Evolutionary conservation across 2,888 invertebrate genomes (phyloP), one percentile per base, ranked within the genome.

Genomic region (Therioaphis trifolii): DNA sequence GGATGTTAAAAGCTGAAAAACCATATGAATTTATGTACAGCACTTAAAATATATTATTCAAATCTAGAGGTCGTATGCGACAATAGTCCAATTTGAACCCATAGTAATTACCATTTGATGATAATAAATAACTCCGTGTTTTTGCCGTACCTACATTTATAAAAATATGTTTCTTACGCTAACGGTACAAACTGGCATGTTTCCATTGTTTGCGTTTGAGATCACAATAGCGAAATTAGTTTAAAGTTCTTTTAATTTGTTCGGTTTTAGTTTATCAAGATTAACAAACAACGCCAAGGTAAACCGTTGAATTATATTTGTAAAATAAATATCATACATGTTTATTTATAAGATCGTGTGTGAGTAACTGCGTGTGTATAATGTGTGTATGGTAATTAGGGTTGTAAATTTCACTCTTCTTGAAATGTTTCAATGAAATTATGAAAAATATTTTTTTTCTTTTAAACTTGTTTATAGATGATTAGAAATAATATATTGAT

Each of bases 31-130:
- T n/a, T n/a, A n/a, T n/a, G n/a, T 12, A 12, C 21, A 4, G n/a
- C 0, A 11, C 35, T 46, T 1, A 46, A 27, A 27, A 43, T 27
- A n/a, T 12, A n/a, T 61, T 46, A 46, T 76, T 75, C n/a, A 43
- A 61, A 76, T 46, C n/a, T n/a, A n/a, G 14, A 61, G 75, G 61
- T 76, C 24, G 11, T 5, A 27, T 27, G 43, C 29, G 75, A 76
- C 75, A 76, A 76, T 76, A 76, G 61, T 43, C 12, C 5, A 61
- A 18, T 43, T 76, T 61, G 75, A 76, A 76, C 27, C 24, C 24
- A 21, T 49, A 24, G 27, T 61, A 75, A 74, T 75, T 75, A 61
- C 75, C 58, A 43, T 75, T 21, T 9, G 55, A n/a, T n/a, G n/a
- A 55, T 27, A 27, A 29, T 29, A 63, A 63, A 75, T 43, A 55